Conservation (phyloP, 2,797 vertebrate genomes). For the Petrocephalus sullivani region DNA sequence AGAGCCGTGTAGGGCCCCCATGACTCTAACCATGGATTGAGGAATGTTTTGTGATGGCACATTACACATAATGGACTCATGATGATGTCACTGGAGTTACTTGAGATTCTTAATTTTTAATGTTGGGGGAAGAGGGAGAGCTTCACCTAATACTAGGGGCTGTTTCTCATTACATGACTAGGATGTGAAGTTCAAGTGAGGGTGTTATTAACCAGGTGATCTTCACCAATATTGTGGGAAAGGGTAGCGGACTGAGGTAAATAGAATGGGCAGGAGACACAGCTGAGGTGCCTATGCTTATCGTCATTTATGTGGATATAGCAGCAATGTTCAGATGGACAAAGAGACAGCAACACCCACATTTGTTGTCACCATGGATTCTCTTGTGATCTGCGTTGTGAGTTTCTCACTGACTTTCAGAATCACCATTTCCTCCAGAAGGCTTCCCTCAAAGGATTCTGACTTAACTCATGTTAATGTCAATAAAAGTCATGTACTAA, state of each 20-base stretch:
- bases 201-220: background rate
- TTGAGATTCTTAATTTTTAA: background rate
- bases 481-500: background rate
- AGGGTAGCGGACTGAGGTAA: background rate
- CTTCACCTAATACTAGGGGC: background rate
- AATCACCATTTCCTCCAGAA: background rate
- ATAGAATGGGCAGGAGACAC: background rate
- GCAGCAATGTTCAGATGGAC: background rate
- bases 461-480: background rate
- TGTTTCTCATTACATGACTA: background rate
- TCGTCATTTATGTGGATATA: background rate
- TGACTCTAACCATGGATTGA: background rate
- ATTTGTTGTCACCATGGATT: background rate
- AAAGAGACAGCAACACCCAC: background rate
- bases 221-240: background rate
- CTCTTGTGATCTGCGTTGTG: background rate
- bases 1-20: background rate
- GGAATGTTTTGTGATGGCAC: background rate
- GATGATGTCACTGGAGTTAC: background rate
- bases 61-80: background rate
- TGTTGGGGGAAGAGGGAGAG: background rate
- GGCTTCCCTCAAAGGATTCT: background rate
- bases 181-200: background rate
- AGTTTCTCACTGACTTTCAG: background rate
- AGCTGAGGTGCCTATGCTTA: background rate